Evolutionary conservation across 2,113 vertebrate genomes (phyloP).

Genomic region (Cyprinus carpio): DNA sequence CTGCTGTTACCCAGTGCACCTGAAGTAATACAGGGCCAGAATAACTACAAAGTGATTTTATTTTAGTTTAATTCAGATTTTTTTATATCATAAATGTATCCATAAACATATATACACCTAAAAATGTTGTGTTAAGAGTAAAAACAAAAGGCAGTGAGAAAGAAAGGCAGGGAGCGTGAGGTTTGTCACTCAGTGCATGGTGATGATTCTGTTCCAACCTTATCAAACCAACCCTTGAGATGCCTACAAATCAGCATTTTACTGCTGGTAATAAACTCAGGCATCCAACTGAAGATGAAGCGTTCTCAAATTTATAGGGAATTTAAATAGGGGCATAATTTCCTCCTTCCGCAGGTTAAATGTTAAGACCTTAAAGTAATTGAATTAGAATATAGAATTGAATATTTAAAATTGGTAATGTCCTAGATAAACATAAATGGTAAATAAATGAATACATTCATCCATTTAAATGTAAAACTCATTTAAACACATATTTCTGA

Average conservation of each 20-base stretch:
- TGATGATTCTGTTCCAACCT: constrained; percentile 70
- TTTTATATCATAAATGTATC: constrained; percentile 46
- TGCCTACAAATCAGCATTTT: constrained; percentile 80
- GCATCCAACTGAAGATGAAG: constrained; percentile 74
- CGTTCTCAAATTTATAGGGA: constrained; percentile 74
- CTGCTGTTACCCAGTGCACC: constrained; percentile 64
- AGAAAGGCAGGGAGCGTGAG: constrained; percentile 30
- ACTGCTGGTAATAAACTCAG: constrained; percentile 76
- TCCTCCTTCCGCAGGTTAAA: constrained; percentile 63
- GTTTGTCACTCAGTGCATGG: constrained; percentile 61
- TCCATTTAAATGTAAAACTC: not conserved
- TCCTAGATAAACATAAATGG: not conserved
- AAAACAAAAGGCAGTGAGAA: constrained; percentile 39
- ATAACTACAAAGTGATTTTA: constrained; percentile 64
- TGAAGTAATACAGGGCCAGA: constrained; percentile 53
- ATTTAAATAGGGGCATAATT: constrained; percentile 72
- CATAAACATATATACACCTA: not conserved
- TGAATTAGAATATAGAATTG: constrained; percentile 62
- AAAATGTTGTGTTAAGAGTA: constrained; percentile 28
- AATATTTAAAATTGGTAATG: constrained; percentile 55
- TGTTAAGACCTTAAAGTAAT: constrained; percentile 61
- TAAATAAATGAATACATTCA: not conserved
- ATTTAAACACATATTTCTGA: no score
- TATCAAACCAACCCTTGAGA: constrained; percentile 75
- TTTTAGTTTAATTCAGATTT: constrained; percentile 66